Conservation (phyloP, 1,140 invertebrate species). For the Drosophila orena region DNA sequence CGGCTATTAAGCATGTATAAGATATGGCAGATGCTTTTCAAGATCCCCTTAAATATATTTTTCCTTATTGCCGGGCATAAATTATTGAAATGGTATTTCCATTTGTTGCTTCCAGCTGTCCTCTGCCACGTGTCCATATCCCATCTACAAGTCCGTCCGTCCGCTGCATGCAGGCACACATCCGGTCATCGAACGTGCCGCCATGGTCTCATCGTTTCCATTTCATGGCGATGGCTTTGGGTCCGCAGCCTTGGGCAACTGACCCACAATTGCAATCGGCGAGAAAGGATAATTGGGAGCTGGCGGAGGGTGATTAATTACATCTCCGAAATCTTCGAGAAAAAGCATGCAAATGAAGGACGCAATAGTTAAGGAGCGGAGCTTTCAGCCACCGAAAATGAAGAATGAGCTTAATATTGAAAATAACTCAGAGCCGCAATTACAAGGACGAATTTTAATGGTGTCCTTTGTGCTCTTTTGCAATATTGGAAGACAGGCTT, state of each 20-base stretch:
- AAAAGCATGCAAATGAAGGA: background rate
- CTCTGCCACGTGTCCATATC: slow-evolving; percentile 24
- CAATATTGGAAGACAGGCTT: background rate
- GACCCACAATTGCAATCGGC: slow-evolving; percentile 31
- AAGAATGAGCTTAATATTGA: background rate
- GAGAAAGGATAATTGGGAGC: slow-evolving; percentile 8
- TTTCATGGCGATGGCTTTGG: slow-evolving; percentile 50
- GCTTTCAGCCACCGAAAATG: background rate
- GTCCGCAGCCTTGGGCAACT: slow-evolving; percentile 29
- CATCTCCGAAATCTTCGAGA: background rate
- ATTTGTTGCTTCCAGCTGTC: slow-evolving; percentile 15
- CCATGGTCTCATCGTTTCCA: slow-evolving; percentile 3
- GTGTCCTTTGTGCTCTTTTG: too few relatives aligned
- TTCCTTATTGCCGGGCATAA: slow-evolving; percentile 31
- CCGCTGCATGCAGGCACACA: slow-evolving; percentile 56
- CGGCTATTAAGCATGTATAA: slow-evolving; percentile 50
- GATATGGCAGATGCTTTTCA: slow-evolving; percentile 57
- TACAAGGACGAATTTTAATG: too few relatives aligned
- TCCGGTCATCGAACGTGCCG: slow-evolving; percentile 66
- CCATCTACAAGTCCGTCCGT: slow-evolving; percentile 31
- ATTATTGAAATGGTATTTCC: slow-evolving; percentile 61
- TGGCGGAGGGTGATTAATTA: slow-evolving; percentile 19
- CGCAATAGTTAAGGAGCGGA: background rate
- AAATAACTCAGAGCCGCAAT: too few relatives aligned
- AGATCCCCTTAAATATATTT: slow-evolving; percentile 45